Conservation (phyloP, 1,140 invertebrate species). For the Elymnias hypermnestra region DNA sequence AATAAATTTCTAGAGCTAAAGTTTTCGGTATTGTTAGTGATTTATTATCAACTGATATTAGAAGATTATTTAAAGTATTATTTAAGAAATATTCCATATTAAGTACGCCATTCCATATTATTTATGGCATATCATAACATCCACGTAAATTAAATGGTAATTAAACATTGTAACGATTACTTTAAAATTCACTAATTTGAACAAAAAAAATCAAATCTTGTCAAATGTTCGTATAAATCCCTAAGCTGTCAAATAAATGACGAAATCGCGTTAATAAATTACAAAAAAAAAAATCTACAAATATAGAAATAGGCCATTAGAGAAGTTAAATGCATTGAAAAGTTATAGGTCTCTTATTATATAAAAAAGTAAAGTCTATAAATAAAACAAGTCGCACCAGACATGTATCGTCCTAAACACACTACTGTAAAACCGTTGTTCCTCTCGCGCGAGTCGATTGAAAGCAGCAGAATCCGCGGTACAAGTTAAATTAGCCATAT, state of each 20-base stretch:
- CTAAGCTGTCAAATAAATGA: not conserved
- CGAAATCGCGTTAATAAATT: conserved; percentile 23
- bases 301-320: conserved; percentile 54
- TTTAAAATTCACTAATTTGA: too few species aligned
- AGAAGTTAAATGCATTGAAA: conserved; percentile 62
- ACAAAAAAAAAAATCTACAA: conserved; percentile 29
- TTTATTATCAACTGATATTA: too few species aligned
- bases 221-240: conserved; percentile 2
- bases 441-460: not conserved
- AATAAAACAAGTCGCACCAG: conserved; percentile 16
- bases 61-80: too few species aligned
- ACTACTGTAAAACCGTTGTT: not conserved
- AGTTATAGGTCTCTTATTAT: conserved; percentile 30
- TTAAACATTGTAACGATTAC: too few species aligned
- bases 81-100: too few species aligned
- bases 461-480: too few species aligned
- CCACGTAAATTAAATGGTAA: conserved; percentile 23
- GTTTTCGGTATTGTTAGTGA: too few species aligned
- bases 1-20: too few species aligned
- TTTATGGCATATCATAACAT: too few species aligned
- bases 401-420: conserved; percentile 20
- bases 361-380: conserved; percentile 10
- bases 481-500: too few species aligned
- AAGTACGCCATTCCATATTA: too few species aligned
- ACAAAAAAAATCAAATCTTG: too few species aligned